These are phyloP conservation scores for Camelus bactrianus DNA, from an alignment of 2,113 vertebrate species.

Conservation along the genomic window DNA sequence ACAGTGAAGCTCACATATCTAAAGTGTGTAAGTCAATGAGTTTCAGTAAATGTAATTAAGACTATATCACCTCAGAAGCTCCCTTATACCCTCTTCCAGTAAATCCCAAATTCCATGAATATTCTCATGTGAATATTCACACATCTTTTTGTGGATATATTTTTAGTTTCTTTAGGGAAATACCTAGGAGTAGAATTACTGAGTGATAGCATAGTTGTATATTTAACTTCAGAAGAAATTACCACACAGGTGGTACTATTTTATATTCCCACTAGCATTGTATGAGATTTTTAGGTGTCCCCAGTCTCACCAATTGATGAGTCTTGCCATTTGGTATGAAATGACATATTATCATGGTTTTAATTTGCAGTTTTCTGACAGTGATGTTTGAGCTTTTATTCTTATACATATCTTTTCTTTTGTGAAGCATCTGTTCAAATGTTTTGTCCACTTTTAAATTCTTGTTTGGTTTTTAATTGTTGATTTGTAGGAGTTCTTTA, in stretches of 20 bases:
- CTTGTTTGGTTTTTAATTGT: background rate
- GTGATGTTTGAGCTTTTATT: background rate
- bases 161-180: background rate
- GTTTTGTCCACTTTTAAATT: background rate
- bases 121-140: background rate
- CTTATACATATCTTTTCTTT: background rate
- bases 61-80: background rate
- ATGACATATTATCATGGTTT: background rate
- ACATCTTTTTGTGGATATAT: background rate
- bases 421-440: background rate
- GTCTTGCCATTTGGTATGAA: background rate
- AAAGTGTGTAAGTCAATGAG: background rate
- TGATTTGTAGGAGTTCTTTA: background rate
- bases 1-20: background rate
- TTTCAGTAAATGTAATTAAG: background rate
- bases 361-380: background rate
- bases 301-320: background rate
- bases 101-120: constrained; percentile 26
- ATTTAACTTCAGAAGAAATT: background rate
- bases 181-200: background rate
- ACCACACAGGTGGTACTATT: background rate
- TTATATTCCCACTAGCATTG: background rate
- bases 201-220: background rate
- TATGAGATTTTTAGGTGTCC: background rate
- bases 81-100: background rate